Base-by-base conservation (phyloP, 2,888 invertebrate genomes). In the Eubasilissa splendida region DNA sequence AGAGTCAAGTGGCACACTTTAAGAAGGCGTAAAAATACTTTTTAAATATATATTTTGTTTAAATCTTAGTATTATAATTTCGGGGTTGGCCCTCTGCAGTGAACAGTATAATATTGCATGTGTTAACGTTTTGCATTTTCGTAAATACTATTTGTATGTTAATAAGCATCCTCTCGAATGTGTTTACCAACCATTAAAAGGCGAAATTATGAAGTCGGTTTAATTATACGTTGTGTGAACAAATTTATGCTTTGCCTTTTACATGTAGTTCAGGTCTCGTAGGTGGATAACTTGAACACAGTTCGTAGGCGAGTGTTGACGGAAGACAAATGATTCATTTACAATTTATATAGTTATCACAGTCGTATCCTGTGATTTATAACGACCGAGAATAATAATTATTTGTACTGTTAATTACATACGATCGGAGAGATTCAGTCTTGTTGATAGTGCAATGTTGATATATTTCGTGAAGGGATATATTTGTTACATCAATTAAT, bases 131-230 rank as follows among this genome's bases (percentile, higher is more conserved):
- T 74, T 58, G 58, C 74, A 74, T 74, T 56, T 74, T 74, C 31
- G 58, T 74, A 42, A 42, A 4, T 58, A 58, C 65, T 66, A 66
- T 68, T 70, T 77, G 77, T 77, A 77, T 77, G 77, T 50, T 70
- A 77, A 77, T 77, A 42, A 56, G 2, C 11, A 58, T 59, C 68
- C 70, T 59, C 68, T 58, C 68, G 7, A 14, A 52, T 68, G 56
- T 77, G 12, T 58, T 77, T 70, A 59, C 33, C 52, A 68, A 56
- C 33, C 53, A 54, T 22, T 54, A 56, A 31, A 71, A 56, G 54
- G 14, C n/a, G 11, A 52, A 68, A 68, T 68, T n/a, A 68, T 31
- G 12, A 12, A 22, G 12, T 33, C 11, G 63, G 63, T 63, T 33
- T 63, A 63, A 63, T 63, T 31, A 63, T 63, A 63, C 31, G 63